Base-by-base conservation (phyloP, 2,113 vertebrate genomes). In the Ascaphus truei region DNA sequence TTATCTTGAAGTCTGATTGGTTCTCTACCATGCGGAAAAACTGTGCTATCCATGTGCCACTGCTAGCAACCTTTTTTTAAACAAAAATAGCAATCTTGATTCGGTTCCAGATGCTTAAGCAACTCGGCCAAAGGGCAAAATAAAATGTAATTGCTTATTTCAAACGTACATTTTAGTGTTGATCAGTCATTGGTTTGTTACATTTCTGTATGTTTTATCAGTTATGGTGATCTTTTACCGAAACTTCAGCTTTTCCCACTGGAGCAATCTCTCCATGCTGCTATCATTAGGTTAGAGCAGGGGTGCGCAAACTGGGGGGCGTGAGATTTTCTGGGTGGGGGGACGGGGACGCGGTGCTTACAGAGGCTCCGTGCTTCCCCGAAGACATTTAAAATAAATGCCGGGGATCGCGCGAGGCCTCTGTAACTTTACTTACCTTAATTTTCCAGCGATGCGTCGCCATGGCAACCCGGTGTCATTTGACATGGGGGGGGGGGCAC, bases 101-200 rank as follows among this genome's bases (percentile, higher is more conserved):
- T 37, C 12, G 22, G 12, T 34, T 61, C 39, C 58, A 61, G 58
- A 61, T 61, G 58, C 20, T 45, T 61, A 16, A 61, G 58, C 26
- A 45, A 30, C 23, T 30, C 20, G 25, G 58, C 58, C 58, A 61
- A 29, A 61, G 58, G 58, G 58, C 39, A 61, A 30, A 16, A 27
- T 61, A n/a, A 61, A 39, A 39, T 41, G 25, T 34, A 20, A 23
- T 12, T 22, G 34, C 34, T 59, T 5, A n/a, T 18, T 45, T 45
- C 37, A 29, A 22, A 45, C 29, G 58, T 30, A n/a, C 25, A 45
- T 26, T 47, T 41, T 29, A 61, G 37, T 36, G 37, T 13, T 61
- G 58, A 30, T 61, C 12, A 29, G 33, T 18, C 16, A 39, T 16
- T 47, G 43, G n/a, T n/a, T n/a, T n/a, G n/a, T n/a, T 47, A 47